Percentiles rank a stretch among this genome's conserved stretches.
Conservation (phyloP, 2,888 invertebrate genomes). For the Eulithis testata region DNA sequence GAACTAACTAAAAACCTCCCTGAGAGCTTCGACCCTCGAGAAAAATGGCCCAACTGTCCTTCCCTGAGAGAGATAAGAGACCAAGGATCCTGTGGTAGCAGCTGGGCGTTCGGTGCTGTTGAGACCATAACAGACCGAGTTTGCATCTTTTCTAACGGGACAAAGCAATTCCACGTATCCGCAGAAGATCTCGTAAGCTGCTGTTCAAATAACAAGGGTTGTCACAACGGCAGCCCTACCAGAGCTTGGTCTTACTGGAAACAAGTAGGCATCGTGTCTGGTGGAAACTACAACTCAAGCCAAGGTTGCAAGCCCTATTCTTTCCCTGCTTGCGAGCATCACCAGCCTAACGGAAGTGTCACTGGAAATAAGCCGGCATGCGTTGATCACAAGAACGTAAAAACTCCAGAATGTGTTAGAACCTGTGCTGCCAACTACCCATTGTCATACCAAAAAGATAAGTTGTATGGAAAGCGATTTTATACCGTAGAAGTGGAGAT, state of each 20-base stretch:
- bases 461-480: constrained; percentile 10
- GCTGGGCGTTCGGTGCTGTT: constrained; percentile 97
- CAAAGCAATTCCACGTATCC: constrained; percentile 89
- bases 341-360: constrained; percentile 87
- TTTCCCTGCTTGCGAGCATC: constrained; percentile 95
- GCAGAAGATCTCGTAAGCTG: constrained; percentile 94
- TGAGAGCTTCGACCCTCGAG: constrained; percentile 91
- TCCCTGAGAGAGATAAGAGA: constrained; percentile 93
- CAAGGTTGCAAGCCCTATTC: constrained; percentile 95
- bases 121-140: constrained; percentile 96
- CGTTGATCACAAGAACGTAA: neutral
- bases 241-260: constrained; percentile 96
- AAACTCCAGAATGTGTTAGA: neutral
- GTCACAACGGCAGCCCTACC: constrained; percentile 91
- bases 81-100: constrained; percentile 96
- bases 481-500: constrained; percentile 9
- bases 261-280: constrained; percentile 92
- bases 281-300: constrained; percentile 90
- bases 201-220: constrained; percentile 90
- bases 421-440: constrained; percentile 23
- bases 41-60: constrained; percentile 93
- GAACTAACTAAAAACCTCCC: constrained; percentile 84
- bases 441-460: constrained; percentile 87
- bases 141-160: constrained; percentile 92
- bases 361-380: constrained; percentile 83